Evolutionary conservation across 2,797 vertebrate species (phyloP).

Genomic region (Mus spretus): DNA sequence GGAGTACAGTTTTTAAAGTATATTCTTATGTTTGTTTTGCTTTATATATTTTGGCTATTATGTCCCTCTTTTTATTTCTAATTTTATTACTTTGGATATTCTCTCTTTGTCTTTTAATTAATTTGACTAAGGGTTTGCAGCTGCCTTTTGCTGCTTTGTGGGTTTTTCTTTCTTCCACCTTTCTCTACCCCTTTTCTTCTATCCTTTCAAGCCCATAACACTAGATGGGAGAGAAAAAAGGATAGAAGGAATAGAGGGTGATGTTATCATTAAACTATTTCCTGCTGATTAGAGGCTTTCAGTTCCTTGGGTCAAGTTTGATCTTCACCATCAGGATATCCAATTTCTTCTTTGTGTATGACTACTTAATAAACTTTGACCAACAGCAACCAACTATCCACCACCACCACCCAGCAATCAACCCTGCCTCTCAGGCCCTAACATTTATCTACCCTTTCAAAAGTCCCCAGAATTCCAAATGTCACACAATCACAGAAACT

Average conservation of each 20-base stretch:
- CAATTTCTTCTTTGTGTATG: no score
- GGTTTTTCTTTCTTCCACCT: not conserved
- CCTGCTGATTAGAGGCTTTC: no score
- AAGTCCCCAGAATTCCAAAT: no score
- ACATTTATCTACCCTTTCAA: no score
- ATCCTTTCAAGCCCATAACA: not conserved
- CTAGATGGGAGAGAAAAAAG: not conserved
- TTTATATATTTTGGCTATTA: not conserved
- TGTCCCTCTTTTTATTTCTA: not conserved
- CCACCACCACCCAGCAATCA: no score
- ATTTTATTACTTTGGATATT: not conserved
- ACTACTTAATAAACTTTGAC: no score
- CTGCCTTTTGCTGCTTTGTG: not conserved
- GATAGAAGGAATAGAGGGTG: not conserved
- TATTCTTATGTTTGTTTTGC: not conserved
- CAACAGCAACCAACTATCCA: no score
- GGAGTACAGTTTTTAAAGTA: not conserved
- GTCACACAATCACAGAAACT: no score
- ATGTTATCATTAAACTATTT: not conserved
- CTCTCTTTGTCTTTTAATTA: not conserved
- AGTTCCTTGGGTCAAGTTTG: no score
- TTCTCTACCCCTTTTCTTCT: not conserved
- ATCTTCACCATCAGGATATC: no score
- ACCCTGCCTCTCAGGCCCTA: no score
- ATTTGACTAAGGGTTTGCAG: not conserved